Evolutionary conservation across 2,888 invertebrate species (phyloP).

Genomic region (Macrophya alboannulata): DNA sequence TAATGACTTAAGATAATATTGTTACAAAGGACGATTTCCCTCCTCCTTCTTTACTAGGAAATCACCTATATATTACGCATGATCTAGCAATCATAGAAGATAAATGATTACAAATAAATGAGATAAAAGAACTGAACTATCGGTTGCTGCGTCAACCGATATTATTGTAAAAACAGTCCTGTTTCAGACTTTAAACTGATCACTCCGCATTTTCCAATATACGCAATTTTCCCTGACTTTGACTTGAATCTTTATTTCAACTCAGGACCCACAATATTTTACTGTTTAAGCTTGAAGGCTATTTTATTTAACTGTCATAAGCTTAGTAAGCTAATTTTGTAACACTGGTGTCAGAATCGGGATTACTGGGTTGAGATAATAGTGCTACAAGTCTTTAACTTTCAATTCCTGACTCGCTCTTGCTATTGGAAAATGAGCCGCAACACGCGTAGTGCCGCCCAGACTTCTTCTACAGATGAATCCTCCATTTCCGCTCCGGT

Average conservation of each 20-base stretch:
- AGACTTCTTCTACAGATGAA: too few relatives aligned
- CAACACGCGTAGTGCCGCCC: too few relatives aligned
- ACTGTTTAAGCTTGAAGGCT: background rate
- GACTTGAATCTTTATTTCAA: background rate
- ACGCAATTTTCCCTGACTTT: background rate
- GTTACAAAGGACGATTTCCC: background rate
- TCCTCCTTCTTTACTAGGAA: background rate
- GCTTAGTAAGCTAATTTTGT: too few relatives aligned
- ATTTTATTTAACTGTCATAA: too few relatives aligned
- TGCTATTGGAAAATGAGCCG: too few relatives aligned
- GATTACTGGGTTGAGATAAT: too few relatives aligned
- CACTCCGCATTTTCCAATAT: background rate
- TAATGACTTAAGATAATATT: too few relatives aligned
- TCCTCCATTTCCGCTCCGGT: too few relatives aligned
- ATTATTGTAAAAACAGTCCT: background rate
- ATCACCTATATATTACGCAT: background rate
- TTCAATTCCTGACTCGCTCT: too few relatives aligned
- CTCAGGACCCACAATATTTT: background rate
- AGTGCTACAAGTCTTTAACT: too few relatives aligned
- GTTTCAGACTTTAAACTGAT: background rate
- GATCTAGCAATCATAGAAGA: background rate
- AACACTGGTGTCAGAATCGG: too few relatives aligned
- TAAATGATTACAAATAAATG: background rate
- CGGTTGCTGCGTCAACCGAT: constrained; percentile 9
- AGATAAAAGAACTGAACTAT: background rate